Conservation (phyloP, 2,888 invertebrate species). For the Synanthedon myopaeformis region DNA sequence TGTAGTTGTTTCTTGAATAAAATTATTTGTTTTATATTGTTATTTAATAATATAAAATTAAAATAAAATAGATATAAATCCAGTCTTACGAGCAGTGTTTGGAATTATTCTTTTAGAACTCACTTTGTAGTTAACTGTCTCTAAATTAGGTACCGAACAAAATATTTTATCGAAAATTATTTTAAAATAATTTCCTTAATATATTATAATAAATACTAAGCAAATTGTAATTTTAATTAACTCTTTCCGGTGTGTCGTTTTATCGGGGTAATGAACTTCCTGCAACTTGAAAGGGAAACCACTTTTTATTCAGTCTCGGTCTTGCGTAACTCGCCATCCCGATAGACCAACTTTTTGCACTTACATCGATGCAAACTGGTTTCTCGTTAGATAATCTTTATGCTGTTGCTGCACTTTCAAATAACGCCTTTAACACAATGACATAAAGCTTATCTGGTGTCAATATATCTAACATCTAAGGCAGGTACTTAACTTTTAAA, state of each 20-base stretch:
- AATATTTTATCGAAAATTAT: no score
- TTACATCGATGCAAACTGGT: conserved; percentile 33
- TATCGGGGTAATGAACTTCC: conserved; percentile 49
- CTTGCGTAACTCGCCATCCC: conserved; percentile 57
- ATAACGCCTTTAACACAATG: not conserved
- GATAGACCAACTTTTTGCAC: conserved; percentile 44
- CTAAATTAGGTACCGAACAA: no score
- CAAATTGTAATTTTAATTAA: not conserved
- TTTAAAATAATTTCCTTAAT: no score
- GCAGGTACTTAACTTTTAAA: not conserved
- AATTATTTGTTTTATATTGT: no score
- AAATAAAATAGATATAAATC: no score
- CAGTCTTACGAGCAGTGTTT: no score
- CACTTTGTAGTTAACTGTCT: no score
- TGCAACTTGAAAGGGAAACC: conserved; percentile 53
- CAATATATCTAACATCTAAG: not conserved
- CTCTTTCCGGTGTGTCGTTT: conserved; percentile 31
- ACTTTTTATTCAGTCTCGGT: conserved; percentile 45
- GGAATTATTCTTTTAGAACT: no score
- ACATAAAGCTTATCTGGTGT: not conserved
- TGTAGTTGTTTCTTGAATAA: no score
- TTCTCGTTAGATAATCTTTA: conserved; percentile 7
- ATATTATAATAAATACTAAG: not conserved
- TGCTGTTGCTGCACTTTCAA: not conserved
- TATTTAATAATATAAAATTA: no score